A percentile compares a stretch with the other conserved stretches of the same genome.
phyloP scores from a whole-genome alignment of 2,888 invertebrate species.

The Cecidostiba fungosa region DNA sequence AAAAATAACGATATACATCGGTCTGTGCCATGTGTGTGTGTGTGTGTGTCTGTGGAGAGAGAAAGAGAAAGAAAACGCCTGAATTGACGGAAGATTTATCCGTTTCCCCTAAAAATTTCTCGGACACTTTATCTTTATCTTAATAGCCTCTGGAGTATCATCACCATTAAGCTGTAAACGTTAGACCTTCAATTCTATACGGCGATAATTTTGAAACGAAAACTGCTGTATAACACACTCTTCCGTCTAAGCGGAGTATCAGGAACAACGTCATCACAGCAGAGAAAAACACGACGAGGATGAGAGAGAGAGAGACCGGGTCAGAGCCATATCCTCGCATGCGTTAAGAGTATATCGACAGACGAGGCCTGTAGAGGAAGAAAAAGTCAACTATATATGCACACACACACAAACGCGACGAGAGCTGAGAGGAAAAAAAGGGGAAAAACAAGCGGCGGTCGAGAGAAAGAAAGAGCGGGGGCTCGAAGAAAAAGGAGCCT shows the following conservation, averaged over 20 bases:
- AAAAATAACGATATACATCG: too few species aligned
- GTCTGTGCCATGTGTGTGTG: too few species aligned
- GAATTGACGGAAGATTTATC: not conserved
- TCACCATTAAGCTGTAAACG: not conserved
- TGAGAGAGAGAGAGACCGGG: too few species aligned
- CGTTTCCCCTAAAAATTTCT: not conserved
- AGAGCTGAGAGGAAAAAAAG: conserved; percentile 17
- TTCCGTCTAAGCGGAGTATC: conserved; percentile 1
- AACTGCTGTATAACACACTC: not conserved
- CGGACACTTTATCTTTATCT: not conserved
- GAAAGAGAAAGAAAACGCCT: too few species aligned
- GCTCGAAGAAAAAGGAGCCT: conserved; percentile 53
- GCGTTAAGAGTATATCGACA: conserved; percentile 47
- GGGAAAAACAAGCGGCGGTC: not conserved
- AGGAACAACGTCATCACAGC: not conserved
- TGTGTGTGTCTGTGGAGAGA: too few species aligned
- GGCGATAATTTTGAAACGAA: not conserved
- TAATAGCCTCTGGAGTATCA: conserved; percentile 10
- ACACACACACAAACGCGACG: not conserved
- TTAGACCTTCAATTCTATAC: not conserved
- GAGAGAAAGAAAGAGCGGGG: conserved; percentile 15
- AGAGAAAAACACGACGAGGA: not conserved
- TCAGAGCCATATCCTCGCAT: conserved; percentile 1
- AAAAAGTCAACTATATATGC: conserved; percentile 41
- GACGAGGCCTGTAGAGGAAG: conserved; percentile 21